Base-by-base conservation (phyloP, 2,113 vertebrate species). In the Colaptes auratus region DNA sequence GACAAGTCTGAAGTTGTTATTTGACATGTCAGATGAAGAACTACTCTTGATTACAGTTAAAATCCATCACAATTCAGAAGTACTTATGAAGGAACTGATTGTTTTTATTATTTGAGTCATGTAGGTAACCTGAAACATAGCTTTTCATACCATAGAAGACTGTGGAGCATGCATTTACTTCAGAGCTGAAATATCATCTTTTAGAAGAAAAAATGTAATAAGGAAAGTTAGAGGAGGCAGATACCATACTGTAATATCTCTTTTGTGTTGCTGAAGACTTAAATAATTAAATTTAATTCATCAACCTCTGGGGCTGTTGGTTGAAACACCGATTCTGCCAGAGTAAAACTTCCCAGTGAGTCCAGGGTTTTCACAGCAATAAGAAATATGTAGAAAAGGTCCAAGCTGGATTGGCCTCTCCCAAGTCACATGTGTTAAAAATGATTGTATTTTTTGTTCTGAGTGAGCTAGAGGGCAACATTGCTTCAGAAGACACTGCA, bases 391-490 rank as follows among this genome's bases (percentile, higher is more conserved):
- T 2, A 50, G 35, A 11, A 1, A 58, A 61, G 9, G 65, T 92
- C 12, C 25, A 48, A 77, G 35, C 1, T 88, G 25, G 6, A 53
- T 44, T 70, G 39, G 4, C 28, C 12, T 72, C 19, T 84, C 31
- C 52, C n/a, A 35, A 71, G 39, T 70, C 73, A 56, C 20, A 8
- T 55, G 82, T 52, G 72, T 60, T 39, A 3, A n/a, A 63, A 80
- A 33, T 39, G 36, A 53, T n/a, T 71, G 48, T 33, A 2, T 10
- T 81, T 66, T 94, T 75, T 18, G 46, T 75, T 86, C 10, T 61
- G 3, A 64, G 42, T 75, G 64, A 91, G 75, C 78, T 80, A 97
- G 87, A 94, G 89, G 89, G 86, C 69, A 95, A 90, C 69, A 52
- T 90, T 75, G 73, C 67, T 92, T 81, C 73, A 93, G 74, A 50